Percentiles rank a stretch among this genome's conserved stretches.
Evolutionary conservation across 1,140 invertebrate species (phyloP).

Genomic region (Rhagoletis zephyria): DNA sequence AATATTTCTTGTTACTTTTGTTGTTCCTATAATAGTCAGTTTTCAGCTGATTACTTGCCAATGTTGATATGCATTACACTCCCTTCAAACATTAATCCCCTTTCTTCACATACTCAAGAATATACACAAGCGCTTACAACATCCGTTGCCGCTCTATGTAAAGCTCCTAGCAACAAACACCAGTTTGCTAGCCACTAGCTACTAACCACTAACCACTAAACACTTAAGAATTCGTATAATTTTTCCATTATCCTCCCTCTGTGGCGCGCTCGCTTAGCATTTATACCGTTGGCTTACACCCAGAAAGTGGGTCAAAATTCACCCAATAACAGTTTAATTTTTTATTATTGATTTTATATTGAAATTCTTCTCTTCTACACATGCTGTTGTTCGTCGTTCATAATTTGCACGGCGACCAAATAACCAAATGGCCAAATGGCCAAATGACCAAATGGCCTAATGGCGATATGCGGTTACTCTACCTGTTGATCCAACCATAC

Average conservation of each 20-base stretch:
- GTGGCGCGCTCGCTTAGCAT: background rate
- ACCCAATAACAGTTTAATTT: conserved; percentile 45
- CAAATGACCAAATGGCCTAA: conserved; percentile 23
- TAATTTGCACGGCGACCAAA: conserved; percentile 31
- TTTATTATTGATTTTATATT: conserved; percentile 27
- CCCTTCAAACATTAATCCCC: background rate
- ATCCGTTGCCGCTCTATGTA: too few relatives aligned
- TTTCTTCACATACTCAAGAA: background rate
- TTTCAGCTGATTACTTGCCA: background rate
- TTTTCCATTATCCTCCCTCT: conserved; percentile 15
- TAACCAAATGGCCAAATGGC: conserved; percentile 47
- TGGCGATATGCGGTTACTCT: conserved; percentile 12
- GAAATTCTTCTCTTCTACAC: too few relatives aligned
- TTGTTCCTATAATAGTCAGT: background rate
- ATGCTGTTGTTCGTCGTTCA: background rate
- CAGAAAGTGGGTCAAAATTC: conserved; percentile 37
- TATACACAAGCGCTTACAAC: too few relatives aligned
- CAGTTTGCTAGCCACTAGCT: background rate
- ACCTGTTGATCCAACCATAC: background rate
- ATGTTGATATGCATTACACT: background rate
- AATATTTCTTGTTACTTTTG: too few relatives aligned
- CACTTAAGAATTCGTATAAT: conserved; percentile 29
- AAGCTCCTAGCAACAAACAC: background rate
- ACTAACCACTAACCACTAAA: conserved; percentile 15
- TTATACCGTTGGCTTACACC: background rate